Evolutionary conservation across 1,140 invertebrate species (phyloP).

Genomic region (Heliconius nattereri): DNA sequence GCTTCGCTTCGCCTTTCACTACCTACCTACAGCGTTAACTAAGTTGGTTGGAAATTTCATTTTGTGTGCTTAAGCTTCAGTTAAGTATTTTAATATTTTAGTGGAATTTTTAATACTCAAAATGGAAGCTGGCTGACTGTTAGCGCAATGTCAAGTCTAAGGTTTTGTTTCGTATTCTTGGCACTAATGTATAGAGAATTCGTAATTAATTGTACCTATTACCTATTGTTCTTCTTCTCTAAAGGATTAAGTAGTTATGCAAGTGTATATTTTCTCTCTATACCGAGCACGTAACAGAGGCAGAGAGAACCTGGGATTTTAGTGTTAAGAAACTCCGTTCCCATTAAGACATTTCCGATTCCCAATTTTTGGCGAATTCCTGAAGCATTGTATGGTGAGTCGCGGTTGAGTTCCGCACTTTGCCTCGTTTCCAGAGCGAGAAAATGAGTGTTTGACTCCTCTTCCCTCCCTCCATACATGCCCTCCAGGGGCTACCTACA

Average conservation of each 20-base stretch:
- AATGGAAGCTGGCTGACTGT: neutral
- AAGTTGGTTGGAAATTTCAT: neutral
- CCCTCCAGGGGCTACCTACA: neutral
- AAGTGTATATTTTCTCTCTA: too few species aligned
- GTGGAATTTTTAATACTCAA: neutral
- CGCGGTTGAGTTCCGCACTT: too few species aligned
- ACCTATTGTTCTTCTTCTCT: neutral
- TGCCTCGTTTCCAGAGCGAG: too few species aligned
- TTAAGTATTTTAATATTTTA: conserved; percentile 9
- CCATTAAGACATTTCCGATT: too few species aligned
- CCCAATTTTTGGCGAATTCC: too few species aligned
- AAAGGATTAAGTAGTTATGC: neutral
- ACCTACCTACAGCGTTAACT: neutral
- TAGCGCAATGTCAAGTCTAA: neutral
- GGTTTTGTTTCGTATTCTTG: neutral
- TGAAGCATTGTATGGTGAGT: too few species aligned
- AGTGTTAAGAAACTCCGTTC: too few species aligned
- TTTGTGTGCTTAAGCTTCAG: neutral
- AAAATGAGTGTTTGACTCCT: too few species aligned
- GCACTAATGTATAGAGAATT: neutral
- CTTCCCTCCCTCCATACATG: too few species aligned
- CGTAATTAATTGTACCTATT: neutral
- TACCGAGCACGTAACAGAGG: too few species aligned
- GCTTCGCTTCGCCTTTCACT: too few species aligned
- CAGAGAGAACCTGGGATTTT: too few species aligned